Conservation (phyloP, 2,888 invertebrate genomes). For the Tenthredo notha region DNA sequence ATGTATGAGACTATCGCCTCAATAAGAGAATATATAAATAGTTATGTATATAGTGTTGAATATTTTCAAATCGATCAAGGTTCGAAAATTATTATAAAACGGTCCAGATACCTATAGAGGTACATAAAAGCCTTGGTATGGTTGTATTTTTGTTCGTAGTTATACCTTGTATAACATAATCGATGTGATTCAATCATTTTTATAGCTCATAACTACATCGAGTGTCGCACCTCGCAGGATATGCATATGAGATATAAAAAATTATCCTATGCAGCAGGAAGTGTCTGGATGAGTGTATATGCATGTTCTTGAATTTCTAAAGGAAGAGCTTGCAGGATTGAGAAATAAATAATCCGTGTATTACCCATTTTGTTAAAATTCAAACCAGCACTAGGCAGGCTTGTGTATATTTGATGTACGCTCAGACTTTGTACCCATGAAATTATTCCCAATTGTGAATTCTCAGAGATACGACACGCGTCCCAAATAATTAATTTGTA, state of each 20-base stretch:
- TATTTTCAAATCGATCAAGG: conserved; percentile 6
- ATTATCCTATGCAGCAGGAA: no score
- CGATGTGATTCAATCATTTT: background rate
- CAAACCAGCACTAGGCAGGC: background rate
- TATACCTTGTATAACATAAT: background rate
- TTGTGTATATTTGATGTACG: background rate
- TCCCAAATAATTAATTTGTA: background rate
- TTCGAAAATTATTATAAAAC: background rate
- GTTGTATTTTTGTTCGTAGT: background rate
- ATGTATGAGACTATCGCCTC: background rate
- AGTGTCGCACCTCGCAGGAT: background rate
- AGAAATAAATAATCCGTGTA: background rate
- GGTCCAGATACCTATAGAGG: background rate
- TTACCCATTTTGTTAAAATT: background rate
- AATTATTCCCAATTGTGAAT: background rate
- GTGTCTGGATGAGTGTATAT: no score
- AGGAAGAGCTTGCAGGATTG: no score
- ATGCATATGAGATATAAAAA: background rate
- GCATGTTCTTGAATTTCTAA: no score
- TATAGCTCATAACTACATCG: background rate
- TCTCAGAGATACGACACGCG: background rate
- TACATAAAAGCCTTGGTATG: background rate
- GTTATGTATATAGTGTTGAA: background rate
- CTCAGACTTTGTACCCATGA: background rate
- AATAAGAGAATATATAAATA: background rate